Evolutionary conservation across 2,797 vertebrate genomes (phyloP).

Genomic region (Alectoris magna): DNA sequence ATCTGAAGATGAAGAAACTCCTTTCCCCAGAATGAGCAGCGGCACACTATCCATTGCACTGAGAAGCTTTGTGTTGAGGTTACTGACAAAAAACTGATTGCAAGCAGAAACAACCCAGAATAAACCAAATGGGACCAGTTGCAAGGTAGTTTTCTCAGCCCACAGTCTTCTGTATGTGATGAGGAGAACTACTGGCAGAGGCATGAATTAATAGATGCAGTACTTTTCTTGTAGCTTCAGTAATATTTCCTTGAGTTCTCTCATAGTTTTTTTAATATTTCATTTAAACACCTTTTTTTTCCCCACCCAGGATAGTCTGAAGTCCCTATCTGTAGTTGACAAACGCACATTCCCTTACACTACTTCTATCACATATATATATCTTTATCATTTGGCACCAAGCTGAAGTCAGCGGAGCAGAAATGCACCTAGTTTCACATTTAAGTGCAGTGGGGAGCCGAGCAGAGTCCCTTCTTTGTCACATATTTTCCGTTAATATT

Average conservation of each 20-base stretch:
- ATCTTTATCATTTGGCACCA: background rate
- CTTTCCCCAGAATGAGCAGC: fast-evolving
- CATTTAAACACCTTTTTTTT: background rate
- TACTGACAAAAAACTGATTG: background rate
- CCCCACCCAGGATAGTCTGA: background rate
- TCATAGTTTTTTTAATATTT: background rate
- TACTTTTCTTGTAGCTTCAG: background rate
- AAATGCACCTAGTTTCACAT: background rate
- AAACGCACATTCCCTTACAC: background rate
- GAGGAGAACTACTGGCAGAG: background rate
- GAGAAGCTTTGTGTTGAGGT: background rate
- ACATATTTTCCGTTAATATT: background rate
- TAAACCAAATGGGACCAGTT: background rate
- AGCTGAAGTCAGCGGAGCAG: background rate
- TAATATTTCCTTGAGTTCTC: background rate
- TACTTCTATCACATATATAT: background rate
- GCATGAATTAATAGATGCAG: background rate
- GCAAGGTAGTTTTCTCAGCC: background rate
- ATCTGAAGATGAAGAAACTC: background rate
- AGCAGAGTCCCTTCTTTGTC: background rate
- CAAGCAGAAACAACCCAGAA: background rate
- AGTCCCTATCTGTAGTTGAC: background rate
- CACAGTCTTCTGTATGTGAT: fast-evolving
- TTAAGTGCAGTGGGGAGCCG: background rate
- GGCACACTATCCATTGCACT: background rate